Base-by-base conservation (phyloP, 2,797 vertebrate genomes). In the Phalloptychus januarius region DNA sequence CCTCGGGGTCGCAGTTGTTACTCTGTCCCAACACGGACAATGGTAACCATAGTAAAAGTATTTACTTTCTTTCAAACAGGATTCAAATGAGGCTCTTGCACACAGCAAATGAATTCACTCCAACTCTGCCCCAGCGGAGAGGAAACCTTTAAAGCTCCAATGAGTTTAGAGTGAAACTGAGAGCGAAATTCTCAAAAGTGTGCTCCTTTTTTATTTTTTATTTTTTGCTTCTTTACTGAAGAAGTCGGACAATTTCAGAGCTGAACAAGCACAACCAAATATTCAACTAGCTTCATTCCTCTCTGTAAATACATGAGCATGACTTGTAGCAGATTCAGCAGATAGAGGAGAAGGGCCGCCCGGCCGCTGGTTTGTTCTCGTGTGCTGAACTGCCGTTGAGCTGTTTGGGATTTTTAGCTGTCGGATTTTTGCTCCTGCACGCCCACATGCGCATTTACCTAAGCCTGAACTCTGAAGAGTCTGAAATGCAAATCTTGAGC, bases 41-140 rank as follows among this genome's bases (percentile, higher is more conserved):
- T 88, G 82, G 92, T 91, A 87, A 88, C 91, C 87, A 91, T 77
- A 88, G 88, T 40, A 80, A 86, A 93, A 86, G 77, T 79, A 89
- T 93, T 89, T 86, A 85, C 83, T 71, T 81, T 72, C 71, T 87
- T 88, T 92, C 86, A 89, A 93, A 91, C n/a, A 0, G n/a, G 82
- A 92, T 91, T 90, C 79, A 91, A 92, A 91, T 90, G 80, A 85
- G 84, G 54, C 45, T 81, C 79, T 86, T 38, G 69, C 72, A 85
- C 74, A 73, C 71, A 85, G 81, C 81, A 87, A 87, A 86, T 72
- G 7, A 75, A 85, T 87, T 71, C 75, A n/a, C 80, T 72, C 38
- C 18, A 31, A 83, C 77, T 72, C 79, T 81, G 61, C 82, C 50
- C n/a, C 5, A 28, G 28, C 70, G 71, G 36, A 5, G 31, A 85